Conservation (phyloP, 2,113 vertebrate genomes). For the Columbina picui region DNA sequence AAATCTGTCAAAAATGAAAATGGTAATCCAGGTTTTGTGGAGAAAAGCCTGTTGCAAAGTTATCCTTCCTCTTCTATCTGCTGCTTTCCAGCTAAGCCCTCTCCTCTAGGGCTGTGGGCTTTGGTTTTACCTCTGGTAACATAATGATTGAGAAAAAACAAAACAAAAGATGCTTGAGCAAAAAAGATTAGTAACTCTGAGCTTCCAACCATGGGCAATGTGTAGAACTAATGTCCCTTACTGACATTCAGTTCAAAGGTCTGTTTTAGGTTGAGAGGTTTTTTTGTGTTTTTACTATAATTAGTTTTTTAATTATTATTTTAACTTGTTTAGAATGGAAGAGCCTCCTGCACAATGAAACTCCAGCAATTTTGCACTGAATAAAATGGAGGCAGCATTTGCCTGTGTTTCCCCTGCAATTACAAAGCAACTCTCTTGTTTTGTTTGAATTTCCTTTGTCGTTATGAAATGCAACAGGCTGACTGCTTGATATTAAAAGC, state of each 20-base stretch:
- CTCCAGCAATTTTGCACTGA: background rate
- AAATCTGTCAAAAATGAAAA: slow-evolving; percentile 49
- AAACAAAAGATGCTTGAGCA: background rate
- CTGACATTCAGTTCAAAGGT: background rate
- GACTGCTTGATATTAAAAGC: slow-evolving; percentile 61
- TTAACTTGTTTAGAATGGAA: background rate
- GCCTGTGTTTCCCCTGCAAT: slow-evolving; percentile 28
- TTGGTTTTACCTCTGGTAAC: slow-evolving; percentile 4
- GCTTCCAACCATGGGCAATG: background rate
- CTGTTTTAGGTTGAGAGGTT: fast-evolving
- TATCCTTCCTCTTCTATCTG: slow-evolving; percentile 6
- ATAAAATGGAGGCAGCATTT: slow-evolving; percentile 49
- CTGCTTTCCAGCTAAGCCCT: slow-evolving; percentile 6
- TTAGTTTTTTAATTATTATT: background rate
- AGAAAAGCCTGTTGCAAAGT: background rate
- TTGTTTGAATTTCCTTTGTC: slow-evolving; percentile 57
- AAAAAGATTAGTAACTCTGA: slow-evolving; percentile 3
- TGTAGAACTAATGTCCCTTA: background rate
- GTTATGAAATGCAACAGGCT: slow-evolving; percentile 54
- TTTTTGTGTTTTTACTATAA: background rate
- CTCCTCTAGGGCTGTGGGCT: background rate
- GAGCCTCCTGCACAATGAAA: fast-evolving
- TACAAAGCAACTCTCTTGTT: slow-evolving; percentile 12
- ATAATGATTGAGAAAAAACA: background rate
- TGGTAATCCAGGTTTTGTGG: background rate